Evolutionary conservation across 1,140 invertebrate genomes (phyloP), one percentile per base, ranked within the genome.

Genomic region (Bombus waltoni): DNA sequence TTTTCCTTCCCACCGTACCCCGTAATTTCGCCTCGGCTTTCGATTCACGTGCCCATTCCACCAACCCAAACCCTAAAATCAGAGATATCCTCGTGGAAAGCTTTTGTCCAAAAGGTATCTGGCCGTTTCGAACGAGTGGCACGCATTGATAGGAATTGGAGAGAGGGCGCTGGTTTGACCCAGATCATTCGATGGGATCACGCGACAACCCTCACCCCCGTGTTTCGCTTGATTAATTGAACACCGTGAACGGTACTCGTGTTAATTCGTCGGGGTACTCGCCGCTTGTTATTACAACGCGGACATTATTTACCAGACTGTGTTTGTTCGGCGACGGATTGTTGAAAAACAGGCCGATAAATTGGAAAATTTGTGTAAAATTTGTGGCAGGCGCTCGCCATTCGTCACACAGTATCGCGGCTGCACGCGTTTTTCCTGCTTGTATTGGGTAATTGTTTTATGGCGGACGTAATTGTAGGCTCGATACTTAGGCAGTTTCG

Each of bases 191-290:
- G 62, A n/a, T 53, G 62, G 53, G 42, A 65, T 75, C 40, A 65
- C 81, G 62, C n/a, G 68, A 72, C 68, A 42, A n/a, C 62, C 62
- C 32, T 32, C 47, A 62, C 38, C 13, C 57, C 25, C 8, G 13
- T 28, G 35, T 38, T 77, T 53, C 44, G 28, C 15, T 38, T 47
- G 83, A 84, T 79, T 80, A 80, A 84, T 84, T 79, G 83, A 47
- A 62, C 65, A 25, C n/a, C 71, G 71, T 47, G 81, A 65, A 70
- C 47, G 47, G 22, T 53, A 42, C 53, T 35, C 59, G 71, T 71
- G 83, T 72, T 84, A 44, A 78, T 78, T 83, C 66, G 57, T 78
- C 38, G n/a, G 44, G 59, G 82, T 70, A 40, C 32, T 28, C 13
- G n/a, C 40, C 44, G 35, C 22, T 38, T 66, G 74, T 83, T 83